These are phyloP conservation scores for Sialis fuliginosa DNA, from an alignment of 2,888 invertebrate species.

Conservation along the genomic window DNA sequence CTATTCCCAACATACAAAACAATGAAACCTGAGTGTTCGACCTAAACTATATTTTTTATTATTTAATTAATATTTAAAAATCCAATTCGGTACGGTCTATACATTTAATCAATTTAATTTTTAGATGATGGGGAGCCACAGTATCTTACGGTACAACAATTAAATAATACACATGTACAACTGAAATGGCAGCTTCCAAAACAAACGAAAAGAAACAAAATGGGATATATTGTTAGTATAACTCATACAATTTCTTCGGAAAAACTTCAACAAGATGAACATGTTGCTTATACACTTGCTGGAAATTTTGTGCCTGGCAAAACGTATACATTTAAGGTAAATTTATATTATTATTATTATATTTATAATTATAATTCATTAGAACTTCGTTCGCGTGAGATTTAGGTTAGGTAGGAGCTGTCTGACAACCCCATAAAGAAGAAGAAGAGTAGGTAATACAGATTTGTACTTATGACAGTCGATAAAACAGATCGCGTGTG, in stretches of 20 bases:
- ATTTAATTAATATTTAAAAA: too few species aligned
- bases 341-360: conserved; percentile 14
- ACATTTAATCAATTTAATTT: conserved; percentile 9
- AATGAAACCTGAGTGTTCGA: too few species aligned
- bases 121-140: conserved; percentile 47
- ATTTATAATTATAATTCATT: too few species aligned
- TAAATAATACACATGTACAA: conserved; percentile 41
- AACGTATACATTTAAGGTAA: conserved; percentile 58
- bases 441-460: too few species aligned
- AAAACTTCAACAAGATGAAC: conserved; percentile 21
- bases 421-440: too few species aligned
- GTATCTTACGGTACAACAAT: conserved; percentile 43
- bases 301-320: conserved; percentile 35
- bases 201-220: conserved; percentile 41
- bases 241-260: conserved; percentile 43
- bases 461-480: too few species aligned
- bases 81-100: too few species aligned
- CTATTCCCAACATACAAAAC: too few species aligned
- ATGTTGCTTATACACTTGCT: conserved; percentile 32
- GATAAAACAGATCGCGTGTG: too few species aligned
- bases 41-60: too few species aligned
- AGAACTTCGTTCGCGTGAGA: too few species aligned
- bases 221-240: conserved; percentile 43
- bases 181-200: conserved; percentile 52
- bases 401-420: too few species aligned